Evolutionary conservation across 2,797 vertebrate genomes (phyloP).

Genomic region (Esox lucius): DNA sequence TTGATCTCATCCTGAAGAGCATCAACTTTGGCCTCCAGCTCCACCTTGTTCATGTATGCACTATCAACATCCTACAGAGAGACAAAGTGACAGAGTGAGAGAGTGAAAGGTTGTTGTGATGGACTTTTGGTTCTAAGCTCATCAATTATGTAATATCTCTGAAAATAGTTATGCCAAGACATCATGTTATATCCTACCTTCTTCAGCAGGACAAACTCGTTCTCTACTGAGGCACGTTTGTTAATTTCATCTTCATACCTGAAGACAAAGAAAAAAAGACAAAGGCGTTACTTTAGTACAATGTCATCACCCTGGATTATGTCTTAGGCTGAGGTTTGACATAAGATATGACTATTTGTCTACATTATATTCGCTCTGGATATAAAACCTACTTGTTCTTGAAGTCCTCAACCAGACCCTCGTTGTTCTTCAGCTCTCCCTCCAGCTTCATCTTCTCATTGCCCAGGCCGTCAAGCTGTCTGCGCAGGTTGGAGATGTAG

Average conservation of each 20-base stretch:
- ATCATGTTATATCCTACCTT: conserved; percentile 75
- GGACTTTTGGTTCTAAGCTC: neutral
- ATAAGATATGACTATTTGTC: neutral
- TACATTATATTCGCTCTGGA: neutral
- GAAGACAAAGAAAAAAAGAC: conserved; percentile 16
- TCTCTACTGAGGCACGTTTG: conserved; percentile 85
- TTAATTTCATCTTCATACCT: conserved; percentile 98
- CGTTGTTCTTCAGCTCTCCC: conserved; percentile 81
- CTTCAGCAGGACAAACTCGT: conserved; percentile 95
- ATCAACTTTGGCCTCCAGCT: conserved; percentile 85
- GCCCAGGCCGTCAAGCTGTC: conserved; percentile 79
- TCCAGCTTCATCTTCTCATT: conserved; percentile 81
- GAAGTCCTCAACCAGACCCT: conserved; percentile 81
- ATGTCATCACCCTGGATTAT: conserved; percentile 1
- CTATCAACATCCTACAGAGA: conserved; percentile 88
- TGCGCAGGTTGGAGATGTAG: conserved; percentile 77
- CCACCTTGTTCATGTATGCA: conserved; percentile 93
- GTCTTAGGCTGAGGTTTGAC: neutral
- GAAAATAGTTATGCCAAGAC: no score
- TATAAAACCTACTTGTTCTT: conserved; percentile 72
- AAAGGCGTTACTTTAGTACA: neutral
- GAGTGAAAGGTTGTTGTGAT: neutral
- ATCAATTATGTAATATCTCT: neutral
- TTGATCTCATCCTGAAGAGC: conserved; percentile 88
- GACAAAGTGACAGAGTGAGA: neutral